Evolutionary conservation across 2,888 invertebrate species (phyloP).

Genomic region (Cheilosia scutellata): DNA sequence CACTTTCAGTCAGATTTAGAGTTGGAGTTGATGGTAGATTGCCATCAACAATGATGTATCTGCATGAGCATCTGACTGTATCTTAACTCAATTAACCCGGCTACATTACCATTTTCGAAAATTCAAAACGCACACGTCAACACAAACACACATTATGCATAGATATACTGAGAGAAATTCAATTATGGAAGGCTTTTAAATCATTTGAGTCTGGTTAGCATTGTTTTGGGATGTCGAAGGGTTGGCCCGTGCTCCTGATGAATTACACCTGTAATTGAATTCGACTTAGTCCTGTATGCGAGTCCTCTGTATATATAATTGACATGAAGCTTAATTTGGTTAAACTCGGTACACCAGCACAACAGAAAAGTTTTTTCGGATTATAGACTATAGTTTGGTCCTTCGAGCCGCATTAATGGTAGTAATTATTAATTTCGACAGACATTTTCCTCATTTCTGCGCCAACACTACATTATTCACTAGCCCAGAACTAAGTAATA

Average conservation of each 20-base stretch:
- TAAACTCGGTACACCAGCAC: slow-evolving; percentile 49
- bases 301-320: slow-evolving; percentile 29
- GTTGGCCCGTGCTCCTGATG: slow-evolving; percentile 65
- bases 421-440: slow-evolving; percentile 43
- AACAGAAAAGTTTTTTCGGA: slow-evolving; percentile 7
- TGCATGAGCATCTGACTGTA: slow-evolving; percentile 68
- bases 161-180: slow-evolving; percentile 47
- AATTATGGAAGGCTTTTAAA: slow-evolving; percentile 74
- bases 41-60: slow-evolving; percentile 54
- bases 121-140: slow-evolving; percentile 18
- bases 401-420: slow-evolving; percentile 56
- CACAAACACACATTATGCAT: not conserved
- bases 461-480: slow-evolving; percentile 59
- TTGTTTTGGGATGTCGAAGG: slow-evolving; percentile 46
- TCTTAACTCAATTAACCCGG: slow-evolving; percentile 73
- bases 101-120: slow-evolving; percentile 60
- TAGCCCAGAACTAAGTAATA: slow-evolving; percentile 51
- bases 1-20: slow-evolving; percentile 28
- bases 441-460: slow-evolving; percentile 31
- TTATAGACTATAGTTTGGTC: slow-evolving; percentile 49
- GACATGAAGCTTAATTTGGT: slow-evolving; percentile 73
- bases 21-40: slow-evolving; percentile 54
- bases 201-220: slow-evolving; percentile 72
- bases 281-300: slow-evolving; percentile 58
- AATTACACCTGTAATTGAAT: slow-evolving; percentile 75